These are phyloP conservation scores for Pinna nobilis DNA, from an alignment of 1,140 invertebrate species.

Conservation along the genomic window DNA sequence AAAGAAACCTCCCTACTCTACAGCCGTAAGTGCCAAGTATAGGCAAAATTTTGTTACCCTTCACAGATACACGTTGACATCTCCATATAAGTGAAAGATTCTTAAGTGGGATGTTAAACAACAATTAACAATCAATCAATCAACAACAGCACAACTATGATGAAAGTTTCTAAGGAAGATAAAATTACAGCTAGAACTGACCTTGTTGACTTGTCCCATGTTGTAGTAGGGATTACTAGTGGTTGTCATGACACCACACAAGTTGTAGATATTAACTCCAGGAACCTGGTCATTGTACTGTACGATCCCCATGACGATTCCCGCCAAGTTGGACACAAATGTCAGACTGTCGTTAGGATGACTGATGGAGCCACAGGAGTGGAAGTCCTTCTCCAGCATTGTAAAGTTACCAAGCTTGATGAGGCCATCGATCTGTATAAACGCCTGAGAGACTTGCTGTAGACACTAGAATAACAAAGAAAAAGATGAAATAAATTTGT, in stretches of 20 bases:
- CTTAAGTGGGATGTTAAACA: too few relatives aligned
- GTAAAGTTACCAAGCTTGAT: slow-evolving; percentile 33
- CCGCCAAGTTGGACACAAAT: slow-evolving; percentile 86
- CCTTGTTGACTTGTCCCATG: slow-evolving; percentile 48
- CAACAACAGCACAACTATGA: too few relatives aligned
- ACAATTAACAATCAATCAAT: too few relatives aligned
- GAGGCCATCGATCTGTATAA: slow-evolving; percentile 46
- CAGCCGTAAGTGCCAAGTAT: too few relatives aligned
- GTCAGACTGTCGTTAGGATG: slow-evolving; percentile 79
- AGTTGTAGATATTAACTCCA: slow-evolving; percentile 41
- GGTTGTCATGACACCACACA: slow-evolving; percentile 51
- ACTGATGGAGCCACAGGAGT: slow-evolving; percentile 82
- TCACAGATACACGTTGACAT: too few relatives aligned
- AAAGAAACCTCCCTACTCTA: too few relatives aligned
- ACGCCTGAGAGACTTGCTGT: slow-evolving; percentile 43
- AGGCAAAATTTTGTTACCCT: too few relatives aligned
- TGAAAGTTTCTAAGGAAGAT: neutral
- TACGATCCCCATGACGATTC: slow-evolving; percentile 84
- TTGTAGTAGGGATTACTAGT: slow-evolving; percentile 47
- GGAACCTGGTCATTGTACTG: slow-evolving; percentile 93
- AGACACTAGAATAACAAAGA: slow-evolving; percentile 48
- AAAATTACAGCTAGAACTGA: neutral
- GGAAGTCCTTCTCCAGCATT: slow-evolving; percentile 50
- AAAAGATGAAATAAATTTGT: neutral
- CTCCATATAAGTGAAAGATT: too few relatives aligned